Base-by-base conservation (phyloP, 2,888 invertebrate genomes). In the Epirrita christyi region DNA sequence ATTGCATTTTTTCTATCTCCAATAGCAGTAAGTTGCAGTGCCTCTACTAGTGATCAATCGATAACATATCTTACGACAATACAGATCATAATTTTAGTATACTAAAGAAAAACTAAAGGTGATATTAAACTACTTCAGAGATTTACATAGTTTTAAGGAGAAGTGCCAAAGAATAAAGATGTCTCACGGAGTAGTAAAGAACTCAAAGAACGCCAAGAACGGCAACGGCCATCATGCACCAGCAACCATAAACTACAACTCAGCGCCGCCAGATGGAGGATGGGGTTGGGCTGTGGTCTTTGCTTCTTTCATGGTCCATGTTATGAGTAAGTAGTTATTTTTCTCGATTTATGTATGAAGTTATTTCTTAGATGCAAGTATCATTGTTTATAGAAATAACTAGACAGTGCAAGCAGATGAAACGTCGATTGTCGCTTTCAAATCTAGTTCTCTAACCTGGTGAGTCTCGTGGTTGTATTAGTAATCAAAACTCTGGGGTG, bases 271-370 rank as follows among this genome's bases (percentile, higher is more conserved):
- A 0, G 98, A 98, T 78, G 98, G 98, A 0, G 98, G 98, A 9
- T 98, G 98, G 98, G 98, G 98, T 0, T 98, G 98, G 97, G 93
- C 96, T 86, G 97, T 98, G 49, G 98, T 98, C 53, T 96, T 98
- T 78, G 98, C 96, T 21, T 98, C 98, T 6, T 99, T 99, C 89
- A 96, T 98, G 96, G 97, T 99, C 73, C 99, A 99, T 90, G 95
- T 97, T 71, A 94, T 97, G 88, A 97, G 97, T 97, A 86, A 97
- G 97, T 96, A 87, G 36, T 43, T 37, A 4, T 21, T 21, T 21
- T 21, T 21, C 2, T 21, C 21, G 4, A 21, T 21, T 21, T 21
- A 3, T 21, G 4, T 3, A 21, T 21, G 21, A 4, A 21, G 21
- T 4, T 21, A 21, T 21, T 21, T 21, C 2, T 21, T 4, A 21